Base-by-base conservation (phyloP, 2,888 invertebrate species). In the Pandemis corylana region DNA sequence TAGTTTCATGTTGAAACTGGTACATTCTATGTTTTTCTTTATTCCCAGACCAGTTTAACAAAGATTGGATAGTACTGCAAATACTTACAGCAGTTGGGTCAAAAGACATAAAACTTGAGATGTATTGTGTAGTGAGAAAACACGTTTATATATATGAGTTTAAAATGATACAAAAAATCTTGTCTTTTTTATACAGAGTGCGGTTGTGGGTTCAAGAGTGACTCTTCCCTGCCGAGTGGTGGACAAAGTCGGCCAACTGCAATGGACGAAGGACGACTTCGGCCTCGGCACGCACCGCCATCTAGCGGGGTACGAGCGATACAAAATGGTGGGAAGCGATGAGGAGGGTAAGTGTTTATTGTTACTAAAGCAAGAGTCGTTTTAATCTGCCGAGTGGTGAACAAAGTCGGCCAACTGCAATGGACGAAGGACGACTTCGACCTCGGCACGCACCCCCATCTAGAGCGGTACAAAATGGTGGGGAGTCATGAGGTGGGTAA, bases 401-500 rank as follows among this genome's bases (percentile, higher is more conserved):
- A 97, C 87, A 98, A 98, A 89, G 96, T 95, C 68, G 99, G 99
- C 0, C 96, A 97, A 68, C 95, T 99, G 71, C 99, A 99, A 89
- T 99, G 99, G 99, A 99, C 99, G 49, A 98, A 98, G 85, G 98
- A 99, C 85, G 98, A 98, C 86, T 99, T 99, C 84, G 99, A 99
- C 0, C 95, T 99, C 56, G 99, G 99, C 1, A 97, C 97, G 0
- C 98, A 98, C 85, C 95, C 99, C 72, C 97, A 98, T 85, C 95
- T 99, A 71, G 98, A 98, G 70, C 95, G 99, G 75, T 99, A 99
- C 92, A 96, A 97, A 76, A 99, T 99, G 99, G 97, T 99, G 78
- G 99, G 99, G 61, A 98, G 97, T 84, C 98, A 98, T 87, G 98
- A 98, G 89, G 98, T 98, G 96, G 99, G 99, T 96, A 89, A 73